Base-by-base conservation (phyloP, 2,113 vertebrate genomes). In the Caracal caracal region DNA sequence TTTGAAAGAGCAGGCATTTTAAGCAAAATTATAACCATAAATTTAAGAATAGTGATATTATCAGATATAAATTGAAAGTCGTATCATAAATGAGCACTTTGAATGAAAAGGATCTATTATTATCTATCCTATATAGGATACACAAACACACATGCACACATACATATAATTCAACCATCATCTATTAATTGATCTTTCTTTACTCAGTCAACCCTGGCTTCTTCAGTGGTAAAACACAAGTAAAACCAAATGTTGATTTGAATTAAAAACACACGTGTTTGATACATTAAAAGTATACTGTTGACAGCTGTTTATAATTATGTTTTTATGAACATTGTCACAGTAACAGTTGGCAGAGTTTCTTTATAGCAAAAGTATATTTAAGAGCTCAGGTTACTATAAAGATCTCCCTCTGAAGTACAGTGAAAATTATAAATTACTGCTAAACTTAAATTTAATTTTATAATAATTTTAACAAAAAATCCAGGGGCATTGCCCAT, bases 241-340 rank as follows among this genome's bases (percentile, higher is more conserved):
- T 0, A 90, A 94, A 93, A 87, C 1, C 51, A 90, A 37, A 84
- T 86, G 37, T 19, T 66, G 15, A 89, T 43, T 66, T 95, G 71
- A 76, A 93, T 97, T 95, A 90, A 80, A 95, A 91, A 47, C 61
- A 94, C 43, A 80, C 65, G 37, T 43, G 6, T 83, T 80, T 65
- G 24, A 1, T 90, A 90, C 51, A 59, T 93, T 91, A 81, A 93
- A 76, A n/a, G 70, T 47, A 10, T 47, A 95, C 10, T 79, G 37
- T n/a, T 95, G 43, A 84, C 35, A 53, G 40, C 83, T 92, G 47
- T 76, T 37, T 24, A 51, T 88, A 88, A 94, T 94, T 96, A 94
- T 78, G 61, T 49, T 96, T 96, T 80, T 94, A 93, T 73, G 85
- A 93, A 86, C 28, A 90, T 35, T 75, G 65, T 95, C 56, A 95